Conservation (phyloP, 2,888 invertebrate genomes). For the Sacculina carcini region DNA sequence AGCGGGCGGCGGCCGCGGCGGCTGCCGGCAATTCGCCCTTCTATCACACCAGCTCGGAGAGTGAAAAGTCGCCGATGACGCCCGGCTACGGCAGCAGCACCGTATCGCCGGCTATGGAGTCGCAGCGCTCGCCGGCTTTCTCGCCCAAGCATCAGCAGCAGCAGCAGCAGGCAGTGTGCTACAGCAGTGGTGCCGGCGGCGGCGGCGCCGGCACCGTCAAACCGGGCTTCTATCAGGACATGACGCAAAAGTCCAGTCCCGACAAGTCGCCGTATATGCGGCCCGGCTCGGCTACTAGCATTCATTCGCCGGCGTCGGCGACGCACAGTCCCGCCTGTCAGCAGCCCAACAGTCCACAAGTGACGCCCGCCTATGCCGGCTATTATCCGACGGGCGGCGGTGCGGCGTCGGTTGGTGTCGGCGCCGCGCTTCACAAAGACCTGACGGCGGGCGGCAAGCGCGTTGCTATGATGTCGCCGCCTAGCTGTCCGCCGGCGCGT, state of each 20-base stretch:
- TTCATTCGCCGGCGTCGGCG: not conserved
- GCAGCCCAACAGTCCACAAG: constrained; percentile 1
- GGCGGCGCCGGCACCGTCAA: not conserved
- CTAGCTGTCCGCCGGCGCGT: not conserved
- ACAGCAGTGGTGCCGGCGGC: not conserved
- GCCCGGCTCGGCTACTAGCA: not conserved
- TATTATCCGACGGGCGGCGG: no score
- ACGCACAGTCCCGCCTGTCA: not conserved
- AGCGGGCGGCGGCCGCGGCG: not conserved
- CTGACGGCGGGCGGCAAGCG: not conserved
- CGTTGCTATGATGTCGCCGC: not conserved
- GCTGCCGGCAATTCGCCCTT: not conserved
- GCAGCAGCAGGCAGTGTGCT: not conserved
- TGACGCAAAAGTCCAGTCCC: not conserved
- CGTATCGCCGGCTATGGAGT: not conserved
- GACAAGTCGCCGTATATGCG: not conserved
- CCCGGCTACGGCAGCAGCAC: not conserved
- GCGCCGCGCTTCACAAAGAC: not conserved
- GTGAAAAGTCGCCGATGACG: not conserved
- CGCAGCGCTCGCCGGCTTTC: not conserved
- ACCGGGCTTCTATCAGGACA: not conserved
- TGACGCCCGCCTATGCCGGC: not conserved
- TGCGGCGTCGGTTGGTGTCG: not conserved
- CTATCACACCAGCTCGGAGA: constrained; percentile 1
- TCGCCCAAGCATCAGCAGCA: not conserved